phyloP scores from a whole-genome alignment of 2,797 vertebrate species.

The Arnoldichthys spilopterus region DNA sequence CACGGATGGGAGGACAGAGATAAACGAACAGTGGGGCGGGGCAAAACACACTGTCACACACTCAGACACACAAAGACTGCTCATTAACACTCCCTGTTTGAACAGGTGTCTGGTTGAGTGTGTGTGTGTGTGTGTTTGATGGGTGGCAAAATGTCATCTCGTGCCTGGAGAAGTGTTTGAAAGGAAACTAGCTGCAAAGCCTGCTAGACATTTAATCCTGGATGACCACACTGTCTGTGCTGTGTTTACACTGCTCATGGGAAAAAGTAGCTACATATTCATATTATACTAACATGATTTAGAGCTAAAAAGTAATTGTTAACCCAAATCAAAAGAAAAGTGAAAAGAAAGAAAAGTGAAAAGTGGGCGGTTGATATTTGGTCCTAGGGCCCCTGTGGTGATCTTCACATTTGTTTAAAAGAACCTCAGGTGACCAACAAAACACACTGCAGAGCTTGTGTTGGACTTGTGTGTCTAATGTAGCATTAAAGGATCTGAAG shows the following conservation, averaged over 20 bases:
- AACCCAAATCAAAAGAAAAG: slow-evolving; percentile 8
- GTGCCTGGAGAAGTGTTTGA: slow-evolving; percentile 47
- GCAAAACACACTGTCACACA: slow-evolving; percentile 54
- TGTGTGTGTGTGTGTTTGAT: slow-evolving; percentile 49
- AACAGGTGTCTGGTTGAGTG: slow-evolving; percentile 76
- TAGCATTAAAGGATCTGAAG: slow-evolving; percentile 49
- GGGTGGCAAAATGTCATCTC: slow-evolving; percentile 62
- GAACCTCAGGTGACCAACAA: slow-evolving; percentile 36
- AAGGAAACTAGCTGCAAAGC: slow-evolving; percentile 36
- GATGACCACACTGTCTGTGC: slow-evolving; percentile 41
- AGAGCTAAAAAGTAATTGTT: slow-evolving; percentile 23
- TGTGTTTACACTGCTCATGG: slow-evolving; percentile 35
- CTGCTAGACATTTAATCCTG: slow-evolving; percentile 55
- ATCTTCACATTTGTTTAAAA: slow-evolving; percentile 34
- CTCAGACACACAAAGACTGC: slow-evolving; percentile 57
- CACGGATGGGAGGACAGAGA: slow-evolving; percentile 50
- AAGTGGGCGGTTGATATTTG: background rate
- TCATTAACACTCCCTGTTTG: slow-evolving; percentile 77
- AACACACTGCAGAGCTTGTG: slow-evolving; percentile 14
- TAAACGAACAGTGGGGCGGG: slow-evolving; percentile 55
- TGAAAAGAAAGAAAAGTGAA: background rate
- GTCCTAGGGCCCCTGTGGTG: background rate
- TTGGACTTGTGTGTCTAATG: slow-evolving; percentile 51
- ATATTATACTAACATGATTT: slow-evolving; percentile 31
- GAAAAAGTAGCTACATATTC: slow-evolving; percentile 34